Percentiles rank a stretch among this genome's conserved stretches.
Conservation (phyloP, 2,888 invertebrate genomes). For the Deladenus siricidicola region DNA sequence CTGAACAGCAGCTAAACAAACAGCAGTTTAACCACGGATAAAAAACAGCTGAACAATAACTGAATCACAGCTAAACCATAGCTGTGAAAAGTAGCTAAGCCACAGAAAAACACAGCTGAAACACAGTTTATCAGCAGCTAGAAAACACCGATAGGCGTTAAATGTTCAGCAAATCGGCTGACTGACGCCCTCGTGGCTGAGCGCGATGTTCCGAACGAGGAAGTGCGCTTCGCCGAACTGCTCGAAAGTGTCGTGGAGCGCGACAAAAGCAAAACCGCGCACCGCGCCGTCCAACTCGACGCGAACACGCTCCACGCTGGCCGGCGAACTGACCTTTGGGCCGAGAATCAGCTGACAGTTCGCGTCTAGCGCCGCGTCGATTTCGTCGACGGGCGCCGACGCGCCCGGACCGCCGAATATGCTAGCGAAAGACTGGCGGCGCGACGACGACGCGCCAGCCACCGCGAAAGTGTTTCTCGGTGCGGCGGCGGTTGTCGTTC, state of each 20-base stretch:
- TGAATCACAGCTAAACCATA: too few species aligned
- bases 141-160: too few species aligned
- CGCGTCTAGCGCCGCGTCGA: constrained; percentile 14
- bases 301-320: constrained; percentile 22
- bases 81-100: too few species aligned
- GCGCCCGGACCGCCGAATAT: neutral
- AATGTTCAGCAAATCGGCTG: too few species aligned
- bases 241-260: constrained; percentile 41
- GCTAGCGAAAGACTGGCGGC: too few species aligned
- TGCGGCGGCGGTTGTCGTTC: too few species aligned
- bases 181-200: neutral
- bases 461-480: neutral
- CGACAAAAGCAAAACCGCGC: constrained; percentile 41
- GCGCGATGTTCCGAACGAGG: neutral
- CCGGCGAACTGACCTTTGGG: constrained; percentile 18
- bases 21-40: too few species aligned
- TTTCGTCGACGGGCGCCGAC: constrained; percentile 9
- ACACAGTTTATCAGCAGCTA: too few species aligned
- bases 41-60: too few species aligned
- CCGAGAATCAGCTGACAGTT: constrained; percentile 29
- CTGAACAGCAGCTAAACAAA: too few species aligned
- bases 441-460: neutral
- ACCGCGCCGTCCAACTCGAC: constrained; percentile 34
- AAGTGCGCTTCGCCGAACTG: constrained; percentile 16
- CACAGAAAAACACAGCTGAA: too few species aligned